Conservation (phyloP, 2,797 vertebrate species). For the Cyclura pinguis region DNA sequence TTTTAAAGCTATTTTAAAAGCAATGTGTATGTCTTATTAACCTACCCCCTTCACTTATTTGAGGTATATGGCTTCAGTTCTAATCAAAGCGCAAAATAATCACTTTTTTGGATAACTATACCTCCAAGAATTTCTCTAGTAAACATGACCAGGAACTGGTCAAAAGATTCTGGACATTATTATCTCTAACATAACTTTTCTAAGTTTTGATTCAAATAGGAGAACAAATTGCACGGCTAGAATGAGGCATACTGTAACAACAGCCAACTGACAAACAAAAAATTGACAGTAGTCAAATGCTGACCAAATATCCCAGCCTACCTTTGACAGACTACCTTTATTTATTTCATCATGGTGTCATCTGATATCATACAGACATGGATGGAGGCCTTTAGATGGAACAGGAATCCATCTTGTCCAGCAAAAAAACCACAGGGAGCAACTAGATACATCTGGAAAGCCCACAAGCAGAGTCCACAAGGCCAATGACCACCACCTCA, state of each 20-base stretch:
- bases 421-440: background rate
- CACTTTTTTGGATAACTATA: no score
- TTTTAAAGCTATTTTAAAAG: background rate
- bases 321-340: background rate
- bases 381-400: background rate
- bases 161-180: no score
- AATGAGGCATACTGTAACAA: background rate
- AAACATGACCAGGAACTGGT: no score
- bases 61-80: background rate
- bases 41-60: background rate
- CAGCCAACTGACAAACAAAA: background rate
- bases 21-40: background rate
- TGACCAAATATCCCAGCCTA: background rate
- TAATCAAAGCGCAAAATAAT: no score
- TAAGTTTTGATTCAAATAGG: background rate
- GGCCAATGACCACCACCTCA: background rate
- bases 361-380: background rate
- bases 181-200: no score
- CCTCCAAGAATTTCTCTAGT: no score
- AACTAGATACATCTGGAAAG: background rate
- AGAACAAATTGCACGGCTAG: background rate
- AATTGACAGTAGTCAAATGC: background rate
- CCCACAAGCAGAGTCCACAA: background rate
- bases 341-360: background rate
- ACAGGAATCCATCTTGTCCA: background rate